Conservation (phyloP, 2,888 invertebrate species). For the Pecten maximus region DNA sequence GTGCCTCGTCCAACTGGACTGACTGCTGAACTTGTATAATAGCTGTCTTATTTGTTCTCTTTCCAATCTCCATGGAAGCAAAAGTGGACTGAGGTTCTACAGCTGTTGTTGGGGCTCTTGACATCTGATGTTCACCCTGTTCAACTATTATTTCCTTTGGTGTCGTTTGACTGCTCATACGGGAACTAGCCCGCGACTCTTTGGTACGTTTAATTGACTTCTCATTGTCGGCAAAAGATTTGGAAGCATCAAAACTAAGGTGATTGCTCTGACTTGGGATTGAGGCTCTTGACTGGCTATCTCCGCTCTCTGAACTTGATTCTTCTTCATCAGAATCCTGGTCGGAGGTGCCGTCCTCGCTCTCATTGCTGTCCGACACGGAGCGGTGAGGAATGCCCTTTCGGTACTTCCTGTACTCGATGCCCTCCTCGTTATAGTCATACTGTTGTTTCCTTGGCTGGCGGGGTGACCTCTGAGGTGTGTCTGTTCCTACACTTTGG, state of each 20-base stretch:
- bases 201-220: slow-evolving; percentile 7
- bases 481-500: background rate
- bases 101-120: background rate
- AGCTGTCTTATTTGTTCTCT: slow-evolving; percentile 60
- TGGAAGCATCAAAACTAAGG: background rate
- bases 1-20: slow-evolving; percentile 67
- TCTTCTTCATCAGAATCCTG: background rate
- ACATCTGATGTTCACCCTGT: background rate
- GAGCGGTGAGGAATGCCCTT: background rate
- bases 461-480: background rate
- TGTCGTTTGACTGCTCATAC: background rate
- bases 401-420: background rate
- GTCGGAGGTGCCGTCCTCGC: background rate
- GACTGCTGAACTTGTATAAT: slow-evolving; percentile 76
- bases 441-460: background rate
- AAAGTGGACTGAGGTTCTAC: slow-evolving; percentile 25
- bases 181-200: background rate
- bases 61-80: slow-evolving; percentile 46
- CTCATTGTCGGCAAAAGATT: slow-evolving; percentile 5
- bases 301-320: background rate
- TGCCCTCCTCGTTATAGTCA: background rate
- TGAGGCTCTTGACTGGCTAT: background rate
- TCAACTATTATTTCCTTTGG: background rate
- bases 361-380: background rate
- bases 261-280: slow-evolving; percentile 13